phyloP scores from a whole-genome alignment of 2,797 vertebrate species.

The Crocidura indochinensis region DNA sequence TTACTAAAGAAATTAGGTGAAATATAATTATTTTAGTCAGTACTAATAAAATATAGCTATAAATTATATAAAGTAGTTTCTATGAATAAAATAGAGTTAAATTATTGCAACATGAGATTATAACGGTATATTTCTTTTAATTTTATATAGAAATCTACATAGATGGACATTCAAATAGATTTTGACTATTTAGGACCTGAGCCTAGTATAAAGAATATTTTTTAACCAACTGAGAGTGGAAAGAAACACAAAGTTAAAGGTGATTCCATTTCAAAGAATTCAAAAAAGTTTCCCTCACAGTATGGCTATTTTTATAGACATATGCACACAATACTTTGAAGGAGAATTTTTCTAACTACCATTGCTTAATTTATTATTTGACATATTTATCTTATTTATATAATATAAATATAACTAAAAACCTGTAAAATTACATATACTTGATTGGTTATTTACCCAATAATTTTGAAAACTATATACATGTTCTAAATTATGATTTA shows the following conservation, averaged over 20 bases:
- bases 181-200: neutral
- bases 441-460: neutral
- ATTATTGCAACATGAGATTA: neutral
- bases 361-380: neutral
- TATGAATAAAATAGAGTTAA: neutral
- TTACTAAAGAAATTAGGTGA: neutral
- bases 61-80: too few species aligned
- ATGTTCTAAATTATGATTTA: too few species aligned
- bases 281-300: too few species aligned
- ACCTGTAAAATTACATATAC: neutral
- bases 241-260: neutral
- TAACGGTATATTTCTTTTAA: neutral
- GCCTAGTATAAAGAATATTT: neutral
- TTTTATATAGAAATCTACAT: neutral
- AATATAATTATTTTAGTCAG: neutral
- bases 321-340: too few species aligned
- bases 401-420: neutral
- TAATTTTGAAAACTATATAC: slow-evolving; percentile 34
- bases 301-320: too few species aligned
- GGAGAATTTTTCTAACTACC: too few species aligned
- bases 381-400: neutral
- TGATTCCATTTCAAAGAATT: neutral
- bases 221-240: too few species aligned
- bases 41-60: neutral
- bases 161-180: neutral